Conservation (phyloP, 53 echinoderm and acorn worm genomes). For the Actinopyga echinites region DNA sequence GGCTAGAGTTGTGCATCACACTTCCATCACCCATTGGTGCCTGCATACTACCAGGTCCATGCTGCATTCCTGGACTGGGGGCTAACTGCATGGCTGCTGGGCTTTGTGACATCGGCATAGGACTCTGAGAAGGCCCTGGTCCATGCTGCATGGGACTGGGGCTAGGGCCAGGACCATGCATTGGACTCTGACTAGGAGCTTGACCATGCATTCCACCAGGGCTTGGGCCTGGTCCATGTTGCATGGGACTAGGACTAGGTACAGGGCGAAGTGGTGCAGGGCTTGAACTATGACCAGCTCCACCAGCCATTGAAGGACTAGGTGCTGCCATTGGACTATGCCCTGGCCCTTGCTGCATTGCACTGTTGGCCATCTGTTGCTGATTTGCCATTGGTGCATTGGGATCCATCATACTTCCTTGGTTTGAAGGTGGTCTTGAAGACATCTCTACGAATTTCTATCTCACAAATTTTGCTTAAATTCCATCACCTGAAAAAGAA, state of each 20-base stretch:
- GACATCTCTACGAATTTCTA: not conserved
- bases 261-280: constrained; percentile 55
- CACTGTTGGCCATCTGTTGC: constrained; percentile 42
- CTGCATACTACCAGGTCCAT: constrained; percentile 30
- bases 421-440: constrained; percentile 37
- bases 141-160: constrained; percentile 53
- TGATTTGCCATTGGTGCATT: constrained; percentile 61
- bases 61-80: constrained; percentile 52
- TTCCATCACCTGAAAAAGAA: too few relatives aligned
- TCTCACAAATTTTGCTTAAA: too few relatives aligned
- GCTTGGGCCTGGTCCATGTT: constrained; percentile 58
- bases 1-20: constrained; percentile 27
- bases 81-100: constrained; percentile 52
- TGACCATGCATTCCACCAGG: constrained; percentile 64
- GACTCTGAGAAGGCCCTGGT: constrained; percentile 58
- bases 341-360: constrained; percentile 73
- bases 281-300: constrained; percentile 55
- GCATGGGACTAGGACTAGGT: constrained; percentile 84
- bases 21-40: constrained; percentile 19
- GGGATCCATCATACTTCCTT: constrained; percentile 65
- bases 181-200: constrained; percentile 57
- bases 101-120: constrained; percentile 66
- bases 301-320: constrained; percentile 54
- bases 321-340: constrained; percentile 91
- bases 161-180: constrained; percentile 63